Evolutionary conservation across 2,797 vertebrate genomes (phyloP).

Genomic region (Halcyon badia): DNA sequence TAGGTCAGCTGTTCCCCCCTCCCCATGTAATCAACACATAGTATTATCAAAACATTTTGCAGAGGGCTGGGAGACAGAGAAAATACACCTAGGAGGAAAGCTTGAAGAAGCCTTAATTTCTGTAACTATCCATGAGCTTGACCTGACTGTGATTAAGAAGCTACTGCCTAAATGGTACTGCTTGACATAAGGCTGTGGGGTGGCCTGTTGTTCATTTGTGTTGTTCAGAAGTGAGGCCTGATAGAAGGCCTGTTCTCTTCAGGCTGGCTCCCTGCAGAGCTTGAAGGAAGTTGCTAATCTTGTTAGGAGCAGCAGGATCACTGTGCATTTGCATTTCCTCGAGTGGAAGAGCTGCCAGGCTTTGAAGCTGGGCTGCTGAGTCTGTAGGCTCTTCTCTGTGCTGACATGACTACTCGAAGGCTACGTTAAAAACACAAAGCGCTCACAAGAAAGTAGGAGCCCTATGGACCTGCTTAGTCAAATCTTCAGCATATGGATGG

Average conservation of each 20-base stretch:
- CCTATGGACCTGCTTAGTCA: rapidly evolving
- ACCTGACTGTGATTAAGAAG: background rate
- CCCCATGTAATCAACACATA: rapidly evolving
- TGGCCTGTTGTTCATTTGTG: background rate
- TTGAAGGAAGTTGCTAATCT: slow-evolving; percentile 62
- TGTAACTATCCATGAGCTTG: background rate
- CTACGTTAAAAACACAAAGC: rapidly evolving
- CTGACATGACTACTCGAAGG: rapidly evolving
- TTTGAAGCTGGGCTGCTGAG: background rate
- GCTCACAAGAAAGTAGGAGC: background rate
- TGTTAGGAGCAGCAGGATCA: slow-evolving; percentile 32
- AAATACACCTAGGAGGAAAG: rapidly evolving
- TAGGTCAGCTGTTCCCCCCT: rapidly evolving
- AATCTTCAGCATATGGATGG: background rate
- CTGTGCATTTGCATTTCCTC: background rate
- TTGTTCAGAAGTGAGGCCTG: background rate
- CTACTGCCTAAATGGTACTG: background rate
- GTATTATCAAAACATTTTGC: background rate
- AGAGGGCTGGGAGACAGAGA: rapidly evolving
- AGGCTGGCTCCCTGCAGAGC: slow-evolving; percentile 6
- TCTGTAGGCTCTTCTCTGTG: background rate
- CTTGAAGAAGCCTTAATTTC: background rate
- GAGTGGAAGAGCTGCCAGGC: background rate
- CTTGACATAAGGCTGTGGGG: background rate
- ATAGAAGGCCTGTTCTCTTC: background rate